Base-by-base conservation (phyloP, 2,113 vertebrate genomes). In the Malurus alboscapulatus region DNA sequence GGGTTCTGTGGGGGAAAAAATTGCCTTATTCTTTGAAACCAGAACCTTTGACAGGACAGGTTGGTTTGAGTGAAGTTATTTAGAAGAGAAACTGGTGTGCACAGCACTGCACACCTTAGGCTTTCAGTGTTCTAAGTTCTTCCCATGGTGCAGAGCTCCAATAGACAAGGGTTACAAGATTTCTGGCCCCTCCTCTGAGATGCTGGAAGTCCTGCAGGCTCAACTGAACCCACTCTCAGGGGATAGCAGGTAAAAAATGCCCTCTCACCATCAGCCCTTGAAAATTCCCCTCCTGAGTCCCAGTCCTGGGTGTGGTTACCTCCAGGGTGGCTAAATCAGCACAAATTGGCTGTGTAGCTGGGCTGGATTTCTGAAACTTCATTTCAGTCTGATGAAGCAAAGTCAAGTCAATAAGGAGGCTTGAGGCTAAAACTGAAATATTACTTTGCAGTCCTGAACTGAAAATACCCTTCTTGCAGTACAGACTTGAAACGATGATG, bases 1-100 rank as follows among this genome's bases (percentile, higher is more conserved):
- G 0, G 0, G 48, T 89, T 94, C 24, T 5, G 1, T 17, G 36
- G 34, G 34, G 17, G 30, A 8, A 34, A 9, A 34, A 1, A 25
- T 36, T 3, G 26, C 5, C 42, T 74, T 86, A 5, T 9, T 76
- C 9, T 17, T 65, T 45, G 75, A 40, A 68, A 78, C 20, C 25
- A 47, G 26, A 48, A 76, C 15, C 3, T 30, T 71, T n/a, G 22
- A 53, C 9, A 24, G 36, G 45, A 24, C 27, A 47, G 9, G 4
- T 7, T 61, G 25, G 20, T 69, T 85, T 75, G 47, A 79, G 32
- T 6, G 16, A 87, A 68, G 19, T 48, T 82, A n/a, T n/a, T 72
- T 59, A 77, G 26, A 74, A 78, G 12, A 72, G 25, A 75, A 74
- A 40, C 17, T 12, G 10, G 6, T 54, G 25, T 45, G 77, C 48